Conservation (phyloP, 2,113 vertebrate genomes). For the Seriola quinqueradiata region DNA sequence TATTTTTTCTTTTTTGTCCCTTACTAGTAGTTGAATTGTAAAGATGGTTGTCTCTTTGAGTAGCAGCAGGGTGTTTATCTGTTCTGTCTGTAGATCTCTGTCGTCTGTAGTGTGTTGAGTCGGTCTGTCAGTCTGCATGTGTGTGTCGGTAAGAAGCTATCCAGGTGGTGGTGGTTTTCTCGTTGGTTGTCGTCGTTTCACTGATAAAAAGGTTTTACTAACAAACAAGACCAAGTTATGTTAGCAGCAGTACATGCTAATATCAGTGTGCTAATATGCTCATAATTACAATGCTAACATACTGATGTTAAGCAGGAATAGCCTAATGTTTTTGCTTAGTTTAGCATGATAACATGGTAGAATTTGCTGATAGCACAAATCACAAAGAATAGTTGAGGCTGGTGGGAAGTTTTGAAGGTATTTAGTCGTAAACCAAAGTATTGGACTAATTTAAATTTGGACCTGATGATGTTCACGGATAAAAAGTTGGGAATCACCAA, state of each 20-base stretch:
- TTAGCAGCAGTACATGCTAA: background rate
- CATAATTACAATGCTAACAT: background rate
- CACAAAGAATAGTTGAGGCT: background rate
- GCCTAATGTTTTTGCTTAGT: background rate
- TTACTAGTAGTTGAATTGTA: background rate
- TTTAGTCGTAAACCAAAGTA: background rate
- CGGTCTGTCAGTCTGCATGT: slow-evolving; percentile 73
- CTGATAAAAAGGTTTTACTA: slow-evolving; percentile 9
- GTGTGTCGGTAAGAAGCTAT: slow-evolving; percentile 54
- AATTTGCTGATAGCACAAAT: background rate
- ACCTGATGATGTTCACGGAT: background rate
- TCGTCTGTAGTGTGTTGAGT: slow-evolving; percentile 36
- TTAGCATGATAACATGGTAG: slow-evolving; percentile 18
- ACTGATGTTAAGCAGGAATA: background rate
- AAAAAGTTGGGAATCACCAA: background rate
- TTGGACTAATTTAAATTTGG: background rate
- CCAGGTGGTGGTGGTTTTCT: slow-evolving; percentile 67
- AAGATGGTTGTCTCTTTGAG: slow-evolving; percentile 67
- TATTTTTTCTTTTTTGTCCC: background rate
- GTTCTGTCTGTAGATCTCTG: slow-evolving; percentile 57
- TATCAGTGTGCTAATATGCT: background rate
- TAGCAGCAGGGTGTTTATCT: slow-evolving; percentile 63
- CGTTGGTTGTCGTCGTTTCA: background rate
- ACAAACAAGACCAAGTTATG: background rate
- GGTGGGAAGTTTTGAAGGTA: background rate